Conservation (phyloP, 1,140 invertebrate genomes). For the Apis florea region DNA sequence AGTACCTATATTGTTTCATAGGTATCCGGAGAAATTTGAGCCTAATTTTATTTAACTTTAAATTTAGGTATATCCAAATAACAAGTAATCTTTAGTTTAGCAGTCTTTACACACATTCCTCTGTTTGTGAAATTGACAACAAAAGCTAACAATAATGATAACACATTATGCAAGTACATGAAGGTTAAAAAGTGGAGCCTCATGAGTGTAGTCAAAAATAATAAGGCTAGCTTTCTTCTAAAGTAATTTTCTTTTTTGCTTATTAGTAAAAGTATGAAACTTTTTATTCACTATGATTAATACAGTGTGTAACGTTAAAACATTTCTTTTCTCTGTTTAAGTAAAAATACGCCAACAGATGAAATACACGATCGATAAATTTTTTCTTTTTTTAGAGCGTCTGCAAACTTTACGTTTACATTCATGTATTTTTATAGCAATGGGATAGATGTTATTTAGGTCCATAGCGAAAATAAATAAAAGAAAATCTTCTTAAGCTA, state of each 20-base stretch:
- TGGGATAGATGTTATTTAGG: constrained; percentile 53
- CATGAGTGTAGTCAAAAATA: constrained; percentile 56
- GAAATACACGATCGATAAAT: constrained; percentile 44
- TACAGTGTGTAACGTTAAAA: constrained; percentile 52
- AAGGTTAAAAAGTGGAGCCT: constrained; percentile 69
- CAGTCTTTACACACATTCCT: constrained; percentile 70
- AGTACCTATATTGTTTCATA: constrained; percentile 58
- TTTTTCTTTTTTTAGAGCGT: constrained; percentile 33
- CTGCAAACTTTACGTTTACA: constrained; percentile 39
- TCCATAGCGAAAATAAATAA: constrained; percentile 65
- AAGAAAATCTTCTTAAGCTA: constrained; percentile 63
- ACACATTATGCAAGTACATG: constrained; percentile 71
- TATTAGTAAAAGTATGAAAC: constrained; percentile 61
- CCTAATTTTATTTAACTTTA: constrained; percentile 65
- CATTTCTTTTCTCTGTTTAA: constrained; percentile 33
- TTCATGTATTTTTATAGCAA: constrained; percentile 53
- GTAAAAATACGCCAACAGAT: constrained; percentile 61
- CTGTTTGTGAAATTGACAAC: constrained; percentile 62
- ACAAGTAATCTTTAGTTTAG: constrained; percentile 69
- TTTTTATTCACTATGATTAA: constrained; percentile 60
- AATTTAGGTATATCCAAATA: constrained; percentile 68
- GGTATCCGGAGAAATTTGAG: constrained; percentile 63
- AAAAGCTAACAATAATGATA: constrained; percentile 72
- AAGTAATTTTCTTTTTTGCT: constrained; percentile 53
- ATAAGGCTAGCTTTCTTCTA: constrained; percentile 55